phyloP scores from a whole-genome alignment of 1,140 invertebrate species.

The Pristionchus pacificus region DNA sequence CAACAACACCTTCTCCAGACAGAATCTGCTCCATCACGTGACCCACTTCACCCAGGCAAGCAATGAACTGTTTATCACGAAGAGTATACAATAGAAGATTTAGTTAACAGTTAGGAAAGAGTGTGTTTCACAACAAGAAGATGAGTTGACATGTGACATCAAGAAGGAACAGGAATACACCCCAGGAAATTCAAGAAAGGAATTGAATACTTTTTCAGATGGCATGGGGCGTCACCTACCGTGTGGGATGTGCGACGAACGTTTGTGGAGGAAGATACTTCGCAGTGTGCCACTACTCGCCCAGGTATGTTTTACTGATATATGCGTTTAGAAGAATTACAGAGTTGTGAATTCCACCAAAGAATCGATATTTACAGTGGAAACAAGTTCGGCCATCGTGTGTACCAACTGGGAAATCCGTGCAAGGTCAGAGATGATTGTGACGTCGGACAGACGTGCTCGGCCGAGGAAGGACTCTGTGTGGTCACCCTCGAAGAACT shows the following conservation, averaged over 20 bases:
- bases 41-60: no score
- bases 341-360: no score
- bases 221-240: background rate
- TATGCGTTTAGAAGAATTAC: no score
- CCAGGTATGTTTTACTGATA: background rate
- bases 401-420: background rate
- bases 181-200: background rate
- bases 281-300: background rate
- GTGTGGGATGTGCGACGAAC: background rate
- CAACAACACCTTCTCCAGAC: background rate
- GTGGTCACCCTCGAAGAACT: background rate
- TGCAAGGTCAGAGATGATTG: background rate
- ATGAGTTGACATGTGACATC: no score
- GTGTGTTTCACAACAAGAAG: no score
- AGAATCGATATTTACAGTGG: background rate
- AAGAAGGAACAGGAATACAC: no score
- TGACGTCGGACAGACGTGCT: background rate
- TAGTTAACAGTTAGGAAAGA: no score
- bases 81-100: no score
- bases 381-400: background rate
- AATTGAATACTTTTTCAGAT: background rate
- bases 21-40: no score
- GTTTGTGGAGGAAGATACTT: background rate
- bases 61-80: no score
- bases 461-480: background rate